phyloP scores from a whole-genome alignment of 2,888 invertebrate species.

The Anagyrus pseudococci region DNA sequence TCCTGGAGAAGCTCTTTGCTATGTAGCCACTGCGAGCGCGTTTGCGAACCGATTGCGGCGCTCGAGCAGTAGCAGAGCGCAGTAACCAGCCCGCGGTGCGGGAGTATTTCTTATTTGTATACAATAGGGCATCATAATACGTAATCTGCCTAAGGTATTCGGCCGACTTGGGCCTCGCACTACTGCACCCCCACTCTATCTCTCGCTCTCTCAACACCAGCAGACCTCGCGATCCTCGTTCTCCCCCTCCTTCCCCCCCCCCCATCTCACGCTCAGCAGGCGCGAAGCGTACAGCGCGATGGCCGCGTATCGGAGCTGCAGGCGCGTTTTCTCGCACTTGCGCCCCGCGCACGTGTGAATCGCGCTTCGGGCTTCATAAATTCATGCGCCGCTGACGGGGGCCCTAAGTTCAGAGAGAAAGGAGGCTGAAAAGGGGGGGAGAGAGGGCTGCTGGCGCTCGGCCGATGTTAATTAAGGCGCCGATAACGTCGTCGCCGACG shows the following conservation, averaged over 20 bases:
- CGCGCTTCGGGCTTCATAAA: conserved; percentile 42
- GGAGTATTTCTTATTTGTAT: conserved; percentile 60
- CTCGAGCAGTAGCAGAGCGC: not conserved
- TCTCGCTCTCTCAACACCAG: too few species aligned
- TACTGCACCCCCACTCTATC: conserved; percentile 47
- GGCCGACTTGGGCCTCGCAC: too few species aligned
- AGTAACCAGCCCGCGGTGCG: conserved; percentile 38
- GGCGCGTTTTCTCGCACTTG: conserved; percentile 18
- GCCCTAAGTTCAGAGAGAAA: too few species aligned
- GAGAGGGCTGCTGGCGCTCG: conserved; percentile 18
- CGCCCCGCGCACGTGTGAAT: conserved; percentile 44
- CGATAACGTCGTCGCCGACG: conserved; percentile 38
- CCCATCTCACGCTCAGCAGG: too few species aligned
- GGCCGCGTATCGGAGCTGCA: too few species aligned
- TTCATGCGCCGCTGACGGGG: conserved; percentile 29
- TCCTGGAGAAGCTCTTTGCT: not conserved
- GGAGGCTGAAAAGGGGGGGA: too few species aligned
- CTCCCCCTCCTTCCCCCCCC: conserved; percentile 20
- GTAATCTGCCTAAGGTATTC: conserved; percentile 57
- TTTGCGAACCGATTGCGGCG: not conserved
- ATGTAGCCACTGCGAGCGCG: too few species aligned
- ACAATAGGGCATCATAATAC: conserved; percentile 60
- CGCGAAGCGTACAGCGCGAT: too few species aligned
- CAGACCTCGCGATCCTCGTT: too few species aligned
- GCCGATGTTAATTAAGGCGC: conserved; percentile 42